These are phyloP conservation scores for Camelus bactrianus DNA, from an alignment of 2,113 vertebrate species.

Conservation along the genomic window DNA sequence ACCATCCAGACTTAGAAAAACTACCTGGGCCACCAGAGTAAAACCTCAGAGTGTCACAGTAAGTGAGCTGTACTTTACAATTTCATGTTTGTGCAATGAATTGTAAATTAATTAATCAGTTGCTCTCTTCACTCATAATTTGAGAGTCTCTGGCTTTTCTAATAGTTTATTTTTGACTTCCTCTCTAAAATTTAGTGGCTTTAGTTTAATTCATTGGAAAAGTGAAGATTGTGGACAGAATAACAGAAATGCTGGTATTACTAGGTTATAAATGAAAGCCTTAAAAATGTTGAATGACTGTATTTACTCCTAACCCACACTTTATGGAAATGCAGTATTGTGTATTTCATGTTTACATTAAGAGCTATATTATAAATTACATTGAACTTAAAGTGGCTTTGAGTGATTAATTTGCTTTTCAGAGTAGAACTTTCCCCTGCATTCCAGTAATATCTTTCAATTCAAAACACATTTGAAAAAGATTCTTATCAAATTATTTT, in stretches of 20 bases:
- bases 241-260: conserved; percentile 8
- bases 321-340: neutral
- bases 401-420: conserved; percentile 52
- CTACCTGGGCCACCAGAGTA: conserved; percentile 88
- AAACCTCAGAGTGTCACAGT: conserved; percentile 93
- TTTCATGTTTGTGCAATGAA: conserved; percentile 13
- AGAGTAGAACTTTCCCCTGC: neutral
- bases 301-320: conserved; percentile 6
- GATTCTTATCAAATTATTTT: neutral
- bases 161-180: conserved; percentile 24
- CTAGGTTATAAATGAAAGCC: conserved; percentile 28
- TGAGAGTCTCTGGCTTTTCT: neutral
- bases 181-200: conserved; percentile 1
- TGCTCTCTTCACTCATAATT: conserved; percentile 9
- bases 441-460: conserved; percentile 22
- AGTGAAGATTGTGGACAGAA: neutral
- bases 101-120: neutral
- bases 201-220: conserved; percentile 51
- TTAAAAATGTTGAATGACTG: neutral
- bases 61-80: conserved; percentile 80
- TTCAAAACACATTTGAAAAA: conserved; percentile 27
- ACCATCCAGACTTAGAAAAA: conserved; percentile 96
- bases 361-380: neutral
- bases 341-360: neutral
- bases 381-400: conserved; percentile 3